phyloP scores from a whole-genome alignment of 2,113 vertebrate species.

The Gulo gulo region DNA sequence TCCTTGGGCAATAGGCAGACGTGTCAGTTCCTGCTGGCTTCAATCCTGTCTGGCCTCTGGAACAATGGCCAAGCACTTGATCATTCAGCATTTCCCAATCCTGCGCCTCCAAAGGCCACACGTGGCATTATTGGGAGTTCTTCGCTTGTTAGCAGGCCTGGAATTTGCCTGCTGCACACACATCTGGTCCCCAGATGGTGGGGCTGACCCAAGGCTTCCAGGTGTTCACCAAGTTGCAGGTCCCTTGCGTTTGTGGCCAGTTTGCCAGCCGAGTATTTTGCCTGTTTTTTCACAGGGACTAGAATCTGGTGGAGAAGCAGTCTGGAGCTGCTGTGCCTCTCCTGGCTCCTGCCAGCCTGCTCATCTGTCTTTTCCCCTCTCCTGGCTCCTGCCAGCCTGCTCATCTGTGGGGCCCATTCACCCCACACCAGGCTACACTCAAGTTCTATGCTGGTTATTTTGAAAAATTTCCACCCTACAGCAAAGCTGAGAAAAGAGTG shows the following conservation, averaged over 20 bases:
- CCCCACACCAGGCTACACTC: not conserved
- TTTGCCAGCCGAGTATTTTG: not conserved
- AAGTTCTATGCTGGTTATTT: not conserved
- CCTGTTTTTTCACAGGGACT: not conserved
- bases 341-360: not conserved
- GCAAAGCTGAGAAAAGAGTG: not conserved
- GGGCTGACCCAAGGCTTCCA: not conserved
- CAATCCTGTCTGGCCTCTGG: not conserved
- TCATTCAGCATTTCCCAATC: not conserved
- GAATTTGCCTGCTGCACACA: not conserved
- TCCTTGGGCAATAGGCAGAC: not conserved
- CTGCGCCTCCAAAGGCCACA: not conserved
- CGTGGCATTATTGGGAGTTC: not conserved
- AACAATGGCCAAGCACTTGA: not conserved
- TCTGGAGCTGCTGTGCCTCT: not conserved
- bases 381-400: not conserved
- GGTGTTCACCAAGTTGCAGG: not conserved
- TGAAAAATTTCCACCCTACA: not conserved
- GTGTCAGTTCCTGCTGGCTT: not conserved
- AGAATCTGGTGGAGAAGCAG: not conserved
- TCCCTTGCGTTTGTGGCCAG: not conserved
- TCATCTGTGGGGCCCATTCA: not conserved
- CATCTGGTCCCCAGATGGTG: conserved; percentile 39
- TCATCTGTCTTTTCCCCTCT: not conserved
- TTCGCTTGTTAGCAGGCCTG: not conserved